These are phyloP conservation scores for Pterostichus madidus DNA, from an alignment of 2,888 invertebrate species.

Conservation along the genomic window DNA sequence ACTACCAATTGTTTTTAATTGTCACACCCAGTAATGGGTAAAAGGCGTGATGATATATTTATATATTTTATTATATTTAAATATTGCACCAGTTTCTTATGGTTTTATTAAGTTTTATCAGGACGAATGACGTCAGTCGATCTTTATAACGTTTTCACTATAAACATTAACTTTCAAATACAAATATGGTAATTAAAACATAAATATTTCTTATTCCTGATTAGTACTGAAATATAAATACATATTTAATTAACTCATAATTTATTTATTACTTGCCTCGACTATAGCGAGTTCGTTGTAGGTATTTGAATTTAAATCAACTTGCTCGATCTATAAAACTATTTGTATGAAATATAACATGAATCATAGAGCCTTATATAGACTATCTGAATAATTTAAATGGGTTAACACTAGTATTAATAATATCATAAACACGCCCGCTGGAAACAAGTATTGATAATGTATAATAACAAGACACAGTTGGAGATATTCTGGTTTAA, in stretches of 20 bases:
- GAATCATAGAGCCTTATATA: slow-evolving; percentile 54
- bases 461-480: neutral
- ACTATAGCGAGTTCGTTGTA: neutral
- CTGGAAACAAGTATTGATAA: slow-evolving; percentile 52
- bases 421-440: slow-evolving; percentile 53
- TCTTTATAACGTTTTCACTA: no score
- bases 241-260: slow-evolving; percentile 22
- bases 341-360: slow-evolving; percentile 36
- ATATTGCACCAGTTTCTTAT: no score
- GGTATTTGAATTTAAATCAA: slow-evolving; percentile 23
- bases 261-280: neutral
- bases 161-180: slow-evolving; percentile 49
- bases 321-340: slow-evolving; percentile 36
- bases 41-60: no score
- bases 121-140: no score
- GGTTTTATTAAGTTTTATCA: no score
- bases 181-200: slow-evolving; percentile 49
- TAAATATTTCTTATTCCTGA: slow-evolving; percentile 10
- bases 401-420: slow-evolving; percentile 63
- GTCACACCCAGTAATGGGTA: no score
- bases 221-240: slow-evolving; percentile 1
- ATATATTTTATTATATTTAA: no score
- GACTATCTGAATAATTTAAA: slow-evolving; percentile 60
- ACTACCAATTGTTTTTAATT: no score
- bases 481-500: neutral